Evolutionary conservation across 1,140 invertebrate genomes (phyloP), one percentile per base, ranked within the genome.

Genomic region (Eulimnadia texana): DNA sequence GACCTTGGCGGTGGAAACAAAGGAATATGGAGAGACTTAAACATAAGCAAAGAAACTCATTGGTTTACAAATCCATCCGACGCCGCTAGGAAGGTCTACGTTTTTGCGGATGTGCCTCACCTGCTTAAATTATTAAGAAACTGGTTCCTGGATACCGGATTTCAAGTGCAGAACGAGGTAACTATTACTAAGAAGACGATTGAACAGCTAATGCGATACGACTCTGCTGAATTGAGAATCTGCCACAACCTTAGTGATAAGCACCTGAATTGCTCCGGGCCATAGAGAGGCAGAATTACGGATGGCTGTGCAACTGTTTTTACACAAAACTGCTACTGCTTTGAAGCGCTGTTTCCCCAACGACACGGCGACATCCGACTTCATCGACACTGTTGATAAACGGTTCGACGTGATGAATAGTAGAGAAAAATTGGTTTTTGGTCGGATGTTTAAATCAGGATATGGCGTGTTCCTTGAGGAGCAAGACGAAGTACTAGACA

Each of bases 21-120:
- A 28, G 65, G 64, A 9, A 42, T 72, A 6, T 74, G 70, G 72
- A 67, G 65, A 42, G 63, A 71, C 54, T 55, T 73, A 16, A 51
- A 62, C 2, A 66, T 73, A n/a, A 63, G 20, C 57, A 51, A 59
- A 27, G 54, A 63, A 3, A 65, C 51, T 0, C 52, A 61, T 52
- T 64, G 50, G 10, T 70, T 69, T 56, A 20, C 20, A 27, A 60
- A 68, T 61, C 70, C 70, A 3, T 3, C 13, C 10, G 52, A 58
- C 11, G 64, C 54, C 2, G 24, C 58, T 10, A 58, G 64, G 10
- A 66, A 64, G 50, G 61, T 68, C 50, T 65, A 63, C 50, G 58
- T 64, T 22, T 68, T 70, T 28, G 63, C 64, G 19, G 68, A 70
- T 64, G 65, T 58, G 29, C 69, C 70, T 1, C 66, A 68, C 57